These are phyloP conservation scores for Heliconius eleuchia DNA, from an alignment of 1,140 invertebrate genomes.

Conservation along the genomic window DNA sequence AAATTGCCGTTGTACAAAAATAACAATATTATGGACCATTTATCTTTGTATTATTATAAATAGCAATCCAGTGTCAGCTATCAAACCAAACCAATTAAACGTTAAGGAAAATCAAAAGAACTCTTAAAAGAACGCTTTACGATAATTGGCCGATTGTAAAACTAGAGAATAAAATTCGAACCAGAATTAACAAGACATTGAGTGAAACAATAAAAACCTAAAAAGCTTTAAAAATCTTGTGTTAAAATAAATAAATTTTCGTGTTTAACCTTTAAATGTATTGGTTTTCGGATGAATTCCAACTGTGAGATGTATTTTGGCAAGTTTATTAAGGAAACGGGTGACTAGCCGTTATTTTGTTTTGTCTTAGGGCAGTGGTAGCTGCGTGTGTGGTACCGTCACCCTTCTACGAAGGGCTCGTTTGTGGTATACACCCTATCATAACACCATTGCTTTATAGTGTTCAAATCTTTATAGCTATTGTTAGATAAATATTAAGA, in stretches of 20 bases:
- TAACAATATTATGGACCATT: background rate
- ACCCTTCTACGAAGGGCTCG: conserved; percentile 13
- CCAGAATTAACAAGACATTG: conserved; percentile 16
- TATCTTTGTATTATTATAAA: background rate
- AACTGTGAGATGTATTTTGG: conserved; percentile 12
- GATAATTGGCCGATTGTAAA: conserved; percentile 24
- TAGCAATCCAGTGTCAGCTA: background rate
- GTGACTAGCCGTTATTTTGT: background rate
- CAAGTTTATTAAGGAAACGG: conserved; percentile 40
- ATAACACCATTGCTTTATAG: background rate
- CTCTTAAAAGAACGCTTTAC: background rate
- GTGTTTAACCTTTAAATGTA: background rate
- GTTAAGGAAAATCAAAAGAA: conserved; percentile 1
- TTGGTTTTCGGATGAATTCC: background rate
- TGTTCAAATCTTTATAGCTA: background rate
- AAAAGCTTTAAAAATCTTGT: background rate
- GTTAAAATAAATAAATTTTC: conserved; percentile 7
- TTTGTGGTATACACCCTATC: conserved; percentile 21
- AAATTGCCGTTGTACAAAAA: too few relatives aligned
- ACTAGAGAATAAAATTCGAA: conserved; percentile 23
- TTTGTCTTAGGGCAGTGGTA: conserved; percentile 3
- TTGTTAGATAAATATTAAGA: background rate
- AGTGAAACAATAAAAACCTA: conserved; percentile 23
- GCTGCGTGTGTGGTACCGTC: background rate
- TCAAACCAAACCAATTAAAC: background rate